phyloP scores from a whole-genome alignment of 2,888 invertebrate species.

The Nycteola revayana region DNA sequence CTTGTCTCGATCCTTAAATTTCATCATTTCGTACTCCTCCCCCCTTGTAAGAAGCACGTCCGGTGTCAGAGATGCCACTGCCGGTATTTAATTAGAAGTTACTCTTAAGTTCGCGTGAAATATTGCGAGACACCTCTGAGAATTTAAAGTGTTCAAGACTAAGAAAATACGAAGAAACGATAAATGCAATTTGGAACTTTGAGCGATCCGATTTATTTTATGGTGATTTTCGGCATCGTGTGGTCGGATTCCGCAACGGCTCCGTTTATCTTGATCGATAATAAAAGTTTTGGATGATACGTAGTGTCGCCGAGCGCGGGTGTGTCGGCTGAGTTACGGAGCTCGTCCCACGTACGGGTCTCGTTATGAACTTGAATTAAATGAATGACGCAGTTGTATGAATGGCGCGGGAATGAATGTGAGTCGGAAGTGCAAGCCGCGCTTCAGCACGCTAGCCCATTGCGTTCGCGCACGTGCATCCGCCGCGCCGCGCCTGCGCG shows the following conservation, averaged over 20 bases:
- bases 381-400: conserved; percentile 78
- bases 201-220: conserved; percentile 66
- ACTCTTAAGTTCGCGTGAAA: conserved; percentile 66
- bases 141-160: conserved; percentile 54
- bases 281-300: conserved; percentile 51
- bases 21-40: conserved; percentile 55
- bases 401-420: conserved; percentile 77
- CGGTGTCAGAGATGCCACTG: conserved; percentile 55
- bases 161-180: conserved; percentile 65
- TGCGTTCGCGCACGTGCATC: conserved; percentile 59
- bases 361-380: conserved; percentile 77
- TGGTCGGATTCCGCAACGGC: conserved; percentile 40
- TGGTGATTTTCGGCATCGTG: conserved; percentile 45
- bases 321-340: conserved; percentile 48
- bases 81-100: conserved; percentile 68
- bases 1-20: conserved; percentile 49
- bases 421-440: conserved; percentile 73
- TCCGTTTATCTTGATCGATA: conserved; percentile 52
- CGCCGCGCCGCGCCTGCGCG: conserved; percentile 32
- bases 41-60: conserved; percentile 42
- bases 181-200: conserved; percentile 55
- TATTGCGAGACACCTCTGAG: conserved; percentile 65
- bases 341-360: conserved; percentile 62
- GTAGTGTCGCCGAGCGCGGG: conserved; percentile 39
- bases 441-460: conserved; percentile 67